Evolutionary conservation across 2,797 vertebrate species (phyloP), one percentile per base, ranked within the genome.

Genomic region (Gastrophryne carolinensis): DNA sequence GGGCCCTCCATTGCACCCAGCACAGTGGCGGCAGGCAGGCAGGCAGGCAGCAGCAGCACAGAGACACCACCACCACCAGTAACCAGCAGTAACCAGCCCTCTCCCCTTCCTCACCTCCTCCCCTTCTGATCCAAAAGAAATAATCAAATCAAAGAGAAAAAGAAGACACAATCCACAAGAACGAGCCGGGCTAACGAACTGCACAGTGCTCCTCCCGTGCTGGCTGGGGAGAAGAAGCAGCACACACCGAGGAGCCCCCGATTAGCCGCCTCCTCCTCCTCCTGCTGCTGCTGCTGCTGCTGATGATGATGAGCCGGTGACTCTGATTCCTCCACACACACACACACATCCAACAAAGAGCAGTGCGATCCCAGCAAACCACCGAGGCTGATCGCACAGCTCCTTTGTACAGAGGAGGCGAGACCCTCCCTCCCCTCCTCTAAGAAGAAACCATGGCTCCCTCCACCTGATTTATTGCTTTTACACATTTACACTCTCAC

Each of bases 1-100:
- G 95, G 91, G 85, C 91, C 93, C 86, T 97, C 95, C 93, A 95
- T 95, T 90, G 93, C 92, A 91, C 83, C 78, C 73, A 78, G 79
- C 72, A 29, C 50, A 58, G 27, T 53, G 78, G 80, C 81, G 81
- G 81, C 75, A 68, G 73, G 78, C 78, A 78, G 71, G 67, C 75
- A 81, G 76, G 24, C 78, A 81, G 71, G n/a, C 75, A 73, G 76
- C 66, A 26, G 65, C 11, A 68, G 58, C 62, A 63, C 70, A 83
- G 65, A 87, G 53, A 81, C 79, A 84, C 86, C 89, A 87, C 84
- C 67, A 76, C 74, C 23, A 56, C 67, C 65, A 68, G 44, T 50
- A 68, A 50, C 13, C 61, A 65, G 34, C 72, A 73, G 56, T 58
- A 56, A 82, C 66, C 80, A 80, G 80, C 77, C 54, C 75, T 68